Base-by-base conservation (phyloP, 2,888 invertebrate genomes). In the Megastigmus dorsalis region DNA sequence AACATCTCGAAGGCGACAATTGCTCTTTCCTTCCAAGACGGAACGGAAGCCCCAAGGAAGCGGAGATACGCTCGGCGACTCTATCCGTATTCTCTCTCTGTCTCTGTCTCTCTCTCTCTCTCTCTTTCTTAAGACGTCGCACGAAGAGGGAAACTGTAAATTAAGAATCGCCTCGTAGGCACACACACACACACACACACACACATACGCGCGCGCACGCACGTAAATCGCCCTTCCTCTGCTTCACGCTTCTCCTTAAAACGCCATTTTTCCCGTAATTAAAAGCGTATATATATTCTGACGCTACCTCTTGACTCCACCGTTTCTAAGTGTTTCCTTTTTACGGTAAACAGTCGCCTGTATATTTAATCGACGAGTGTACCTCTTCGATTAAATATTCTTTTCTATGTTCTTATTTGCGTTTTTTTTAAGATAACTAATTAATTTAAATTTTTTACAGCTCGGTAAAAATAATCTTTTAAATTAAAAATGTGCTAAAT, bases 21-120 rank as follows among this genome's bases (percentile, higher is more conserved):
- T n/a, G n/a, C n/a, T 52, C 18, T 23, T n/a, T 36, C 20, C 41
- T 54, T 45, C 20, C 36, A 59, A 57, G 57, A 48, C 26, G 36
- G 75, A 65, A 65, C n/a, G 43, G 70, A 76, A 79, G 76, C 73
- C 73, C 74, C 68, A 28, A 82, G 84, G 85, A 85, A 85, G 79
- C 84, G 85, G 85, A 84, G 84, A 85, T 84, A 84, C 85, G 85
- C 83, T 84, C 75, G 79, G 80, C 81, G 80, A 82, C 77, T 73
- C 55, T 66, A 72, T 72, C 72, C 71, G 71, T 63, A 57, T 45
- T 10, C 36, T 36, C 36, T 15, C 13, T 1, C 45, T 50, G 33
- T n/a, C 20, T 15, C 26, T 38, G 41, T 26, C 50, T 28, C 66
- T 18, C 52, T 26, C 41, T 28, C 65, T 52, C 36, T 36, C 28